Evolutionary conservation across 2,797 vertebrate species (phyloP).

Genomic region (Oreonectes daqikongensis): DNA sequence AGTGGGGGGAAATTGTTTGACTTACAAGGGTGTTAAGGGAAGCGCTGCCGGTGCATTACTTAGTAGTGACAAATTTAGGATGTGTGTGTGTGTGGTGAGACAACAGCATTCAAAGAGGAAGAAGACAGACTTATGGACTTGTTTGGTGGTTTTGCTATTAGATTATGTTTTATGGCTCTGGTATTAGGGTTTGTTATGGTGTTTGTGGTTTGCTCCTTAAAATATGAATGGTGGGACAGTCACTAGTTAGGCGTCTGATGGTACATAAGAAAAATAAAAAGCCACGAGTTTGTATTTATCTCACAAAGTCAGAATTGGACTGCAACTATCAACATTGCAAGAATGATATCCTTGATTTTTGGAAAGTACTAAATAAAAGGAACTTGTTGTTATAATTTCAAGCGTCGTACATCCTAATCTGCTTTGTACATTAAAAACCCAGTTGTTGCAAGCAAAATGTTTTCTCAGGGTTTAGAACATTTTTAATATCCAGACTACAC

Average conservation of each 20-base stretch:
- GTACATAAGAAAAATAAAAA: too few relatives aligned
- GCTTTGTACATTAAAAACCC: too few relatives aligned
- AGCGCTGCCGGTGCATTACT: constrained; percentile 46
- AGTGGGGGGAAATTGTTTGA: constrained; percentile 14
- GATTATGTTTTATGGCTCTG: constrained; percentile 12
- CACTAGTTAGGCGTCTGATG: background rate
- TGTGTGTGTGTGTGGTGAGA: constrained; percentile 48
- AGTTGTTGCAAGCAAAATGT: background rate
- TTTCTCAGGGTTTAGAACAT: too few relatives aligned
- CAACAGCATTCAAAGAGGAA: constrained; percentile 43
- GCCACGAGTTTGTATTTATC: too few relatives aligned
- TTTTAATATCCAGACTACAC: background rate
- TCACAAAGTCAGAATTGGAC: too few relatives aligned
- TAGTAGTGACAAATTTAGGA: constrained; percentile 59
- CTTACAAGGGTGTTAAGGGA: constrained; percentile 43
- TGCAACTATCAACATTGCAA: too few relatives aligned
- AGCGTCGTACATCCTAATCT: too few relatives aligned
- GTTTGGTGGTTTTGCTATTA: constrained; percentile 23
- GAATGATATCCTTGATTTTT: too few relatives aligned
- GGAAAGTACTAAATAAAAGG: too few relatives aligned
- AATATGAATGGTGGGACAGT: background rate
- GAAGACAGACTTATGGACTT: constrained; percentile 38
- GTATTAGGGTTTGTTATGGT: background rate
- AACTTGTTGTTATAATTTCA: too few relatives aligned
- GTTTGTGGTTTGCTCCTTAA: constrained; percentile 30